Percentiles rank a stretch among this genome's conserved stretches.
These are phyloP conservation scores for Lagria hirta DNA, from an alignment of 2,888 invertebrate species.

Conservation along the genomic window DNA sequence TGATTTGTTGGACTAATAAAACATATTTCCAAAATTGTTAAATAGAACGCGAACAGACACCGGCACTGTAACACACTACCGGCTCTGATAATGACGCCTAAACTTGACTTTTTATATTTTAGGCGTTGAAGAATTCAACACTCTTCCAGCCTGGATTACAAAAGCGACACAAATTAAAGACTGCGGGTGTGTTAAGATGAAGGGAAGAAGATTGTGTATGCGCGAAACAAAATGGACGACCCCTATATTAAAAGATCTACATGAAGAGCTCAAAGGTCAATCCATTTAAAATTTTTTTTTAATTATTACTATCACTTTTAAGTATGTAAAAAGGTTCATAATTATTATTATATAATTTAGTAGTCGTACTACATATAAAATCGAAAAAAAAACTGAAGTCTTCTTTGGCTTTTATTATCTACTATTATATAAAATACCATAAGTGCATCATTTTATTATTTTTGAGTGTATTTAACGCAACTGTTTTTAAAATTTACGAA, in stretches of 20 bases:
- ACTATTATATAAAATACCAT: too few species aligned
- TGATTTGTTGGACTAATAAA: too few species aligned
- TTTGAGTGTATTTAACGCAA: too few species aligned
- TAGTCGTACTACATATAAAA: too few species aligned
- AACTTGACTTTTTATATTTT: too few species aligned
- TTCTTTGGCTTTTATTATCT: too few species aligned
- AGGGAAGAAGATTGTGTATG: constrained; percentile 57
- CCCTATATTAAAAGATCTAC: constrained; percentile 61
- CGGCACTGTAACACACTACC: constrained; percentile 1
- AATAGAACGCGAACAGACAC: too few species aligned
- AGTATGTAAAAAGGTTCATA: background rate
- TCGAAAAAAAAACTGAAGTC: too few species aligned
- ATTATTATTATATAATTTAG: too few species aligned
- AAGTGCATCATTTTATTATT: too few species aligned
- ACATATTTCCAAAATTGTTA: too few species aligned
- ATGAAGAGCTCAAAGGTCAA: constrained; percentile 62
- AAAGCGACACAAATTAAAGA: constrained; percentile 54
- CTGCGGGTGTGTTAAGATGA: constrained; percentile 48
- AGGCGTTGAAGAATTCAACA: constrained; percentile 57
- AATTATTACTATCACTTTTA: background rate
- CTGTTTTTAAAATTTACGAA: too few species aligned
- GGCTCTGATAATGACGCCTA: background rate
- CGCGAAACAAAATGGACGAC: constrained; percentile 68
- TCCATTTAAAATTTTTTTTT: background rate
- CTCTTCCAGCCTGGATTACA: constrained; percentile 58